Conservation (phyloP, 2,888 invertebrate species). For the Zaprionus bogoriensis region DNA sequence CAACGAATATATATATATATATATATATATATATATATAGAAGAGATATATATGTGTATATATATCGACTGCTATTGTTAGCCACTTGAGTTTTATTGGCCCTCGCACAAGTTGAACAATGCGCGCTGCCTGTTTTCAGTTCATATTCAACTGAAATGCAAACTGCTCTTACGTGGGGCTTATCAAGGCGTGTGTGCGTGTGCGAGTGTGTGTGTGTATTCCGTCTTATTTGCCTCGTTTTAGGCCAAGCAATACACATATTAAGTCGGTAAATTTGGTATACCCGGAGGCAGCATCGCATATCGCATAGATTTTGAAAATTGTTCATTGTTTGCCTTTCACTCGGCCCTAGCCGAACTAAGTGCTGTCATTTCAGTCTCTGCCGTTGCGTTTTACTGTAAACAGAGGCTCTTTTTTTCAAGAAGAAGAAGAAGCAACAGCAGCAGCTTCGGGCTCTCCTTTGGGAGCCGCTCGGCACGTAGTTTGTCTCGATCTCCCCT, state of each 20-base stretch:
- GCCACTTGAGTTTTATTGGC: conserved; percentile 51
- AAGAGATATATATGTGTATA: background rate
- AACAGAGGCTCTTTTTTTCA: too few species aligned
- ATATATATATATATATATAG: background rate
- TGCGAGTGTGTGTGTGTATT: conserved; percentile 1
- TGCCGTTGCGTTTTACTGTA: background rate
- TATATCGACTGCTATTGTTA: conserved; percentile 44
- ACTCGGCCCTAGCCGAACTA: conserved; percentile 30
- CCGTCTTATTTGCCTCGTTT: conserved; percentile 11
- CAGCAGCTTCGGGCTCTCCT: background rate
- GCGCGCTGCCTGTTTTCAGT: conserved; percentile 32
- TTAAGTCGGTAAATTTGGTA: too few species aligned
- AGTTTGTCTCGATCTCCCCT: conserved; percentile 11
- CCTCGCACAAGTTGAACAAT: conserved; percentile 31
- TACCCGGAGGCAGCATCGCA: background rate
- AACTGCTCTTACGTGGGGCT: conserved; percentile 27
- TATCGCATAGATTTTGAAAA: conserved; percentile 41
- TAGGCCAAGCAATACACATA: background rate
- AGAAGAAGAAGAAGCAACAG: too few species aligned
- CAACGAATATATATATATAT: background rate
- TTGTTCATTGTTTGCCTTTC: conserved; percentile 56
- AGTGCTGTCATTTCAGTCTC: conserved; percentile 46
- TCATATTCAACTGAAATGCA: conserved; percentile 21
- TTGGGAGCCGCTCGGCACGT: background rate
- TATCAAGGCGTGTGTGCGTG: background rate